Percentiles rank a stretch among this genome's conserved stretches.
Evolutionary conservation across 2,113 vertebrate species (phyloP).

Genomic region (Felis chaus): DNA sequence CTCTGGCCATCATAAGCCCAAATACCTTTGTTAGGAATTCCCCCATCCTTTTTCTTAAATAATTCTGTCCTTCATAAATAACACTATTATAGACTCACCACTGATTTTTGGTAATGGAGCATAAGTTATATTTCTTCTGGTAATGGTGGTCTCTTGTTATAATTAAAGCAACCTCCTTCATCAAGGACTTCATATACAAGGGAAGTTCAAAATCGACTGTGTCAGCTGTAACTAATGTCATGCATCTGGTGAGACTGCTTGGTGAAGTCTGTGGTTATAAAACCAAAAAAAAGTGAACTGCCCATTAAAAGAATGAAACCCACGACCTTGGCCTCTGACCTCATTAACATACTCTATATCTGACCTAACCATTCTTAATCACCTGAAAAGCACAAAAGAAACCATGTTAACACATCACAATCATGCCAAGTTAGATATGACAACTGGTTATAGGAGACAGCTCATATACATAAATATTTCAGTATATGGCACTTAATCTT

Average conservation of each 20-base stretch:
- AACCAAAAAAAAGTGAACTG: not conserved
- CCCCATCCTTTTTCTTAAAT: constrained; percentile 3
- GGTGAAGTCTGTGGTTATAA: not conserved
- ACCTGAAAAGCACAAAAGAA: not conserved
- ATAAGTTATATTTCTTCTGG: constrained; percentile 2
- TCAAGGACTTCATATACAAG: not conserved
- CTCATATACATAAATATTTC: constrained; percentile 79
- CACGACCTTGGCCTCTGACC: not conserved
- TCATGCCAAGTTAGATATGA: not conserved
- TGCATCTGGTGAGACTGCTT: not conserved
- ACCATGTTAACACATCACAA: not conserved
- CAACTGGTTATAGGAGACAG: constrained; percentile 62
- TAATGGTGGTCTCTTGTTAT: not conserved
- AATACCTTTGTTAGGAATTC: constrained; percentile 17
- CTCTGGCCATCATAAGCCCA: not conserved
- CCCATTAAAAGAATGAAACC: not conserved
- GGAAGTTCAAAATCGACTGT: constrained; percentile 22
- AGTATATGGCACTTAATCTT: constrained; percentile 74
- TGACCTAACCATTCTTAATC: not conserved
- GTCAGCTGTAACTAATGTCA: not conserved
- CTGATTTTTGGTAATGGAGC: not conserved
- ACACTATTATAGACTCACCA: not conserved
- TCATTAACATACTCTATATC: constrained; percentile 7
- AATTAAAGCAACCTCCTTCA: not conserved
- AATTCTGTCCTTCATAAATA: not conserved